These are phyloP conservation scores for Musca domestica DNA, from an alignment of 1,140 invertebrate species.

Conservation along the genomic window DNA sequence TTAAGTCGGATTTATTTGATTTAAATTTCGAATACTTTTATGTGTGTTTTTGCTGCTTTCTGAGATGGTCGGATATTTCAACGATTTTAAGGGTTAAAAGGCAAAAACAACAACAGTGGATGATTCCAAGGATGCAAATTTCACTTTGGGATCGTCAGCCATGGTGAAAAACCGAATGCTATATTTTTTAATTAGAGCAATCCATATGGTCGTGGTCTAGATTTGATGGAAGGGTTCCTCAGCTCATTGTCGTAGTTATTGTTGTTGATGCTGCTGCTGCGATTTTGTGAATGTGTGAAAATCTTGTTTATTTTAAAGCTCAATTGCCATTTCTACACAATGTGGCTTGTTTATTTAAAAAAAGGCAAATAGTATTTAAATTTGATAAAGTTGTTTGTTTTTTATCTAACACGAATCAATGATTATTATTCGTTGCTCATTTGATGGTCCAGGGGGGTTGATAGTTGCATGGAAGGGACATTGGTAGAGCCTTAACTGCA, in stretches of 20 bases:
- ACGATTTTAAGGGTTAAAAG: not conserved
- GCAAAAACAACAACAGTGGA: not conserved
- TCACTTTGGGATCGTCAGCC: not conserved
- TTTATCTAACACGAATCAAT: no score
- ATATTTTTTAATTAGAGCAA: slow-evolving; percentile 12
- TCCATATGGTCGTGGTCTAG: not conserved
- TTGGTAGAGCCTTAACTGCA: no score
- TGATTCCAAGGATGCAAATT: slow-evolving; percentile 8
- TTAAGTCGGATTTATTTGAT: slow-evolving; percentile 54
- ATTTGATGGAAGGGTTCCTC: not conserved
- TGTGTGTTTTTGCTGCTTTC: not conserved
- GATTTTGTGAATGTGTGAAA: slow-evolving; percentile 9
- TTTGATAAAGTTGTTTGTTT: not conserved
- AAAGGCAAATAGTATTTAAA: slow-evolving; percentile 7
- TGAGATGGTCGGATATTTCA: not conserved
- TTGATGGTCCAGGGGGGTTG: no score
- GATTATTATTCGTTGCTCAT: no score
- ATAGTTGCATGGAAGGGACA: no score
- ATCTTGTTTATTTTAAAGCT: slow-evolving; percentile 22
- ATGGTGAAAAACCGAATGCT: not conserved
- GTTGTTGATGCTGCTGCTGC: not conserved
- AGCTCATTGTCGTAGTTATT: not conserved
- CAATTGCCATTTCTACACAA: not conserved
- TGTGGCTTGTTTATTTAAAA: not conserved
- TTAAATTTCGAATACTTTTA: slow-evolving; percentile 16